Evolutionary conservation across 2,113 vertebrate genomes (phyloP).

Genomic region (Corythaixoides concolor): DNA sequence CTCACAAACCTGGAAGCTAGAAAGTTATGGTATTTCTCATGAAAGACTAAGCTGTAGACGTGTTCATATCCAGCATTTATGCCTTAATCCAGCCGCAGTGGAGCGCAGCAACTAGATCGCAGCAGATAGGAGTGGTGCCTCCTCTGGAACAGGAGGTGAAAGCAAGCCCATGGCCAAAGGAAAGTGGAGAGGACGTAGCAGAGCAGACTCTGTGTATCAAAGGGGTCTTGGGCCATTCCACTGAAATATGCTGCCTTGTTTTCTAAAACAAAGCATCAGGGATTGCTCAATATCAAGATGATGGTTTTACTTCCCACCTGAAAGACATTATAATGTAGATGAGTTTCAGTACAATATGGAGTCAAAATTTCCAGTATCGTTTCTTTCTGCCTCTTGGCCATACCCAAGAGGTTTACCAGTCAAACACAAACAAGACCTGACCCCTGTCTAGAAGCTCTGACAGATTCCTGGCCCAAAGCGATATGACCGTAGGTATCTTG

Average conservation of each 20-base stretch:
- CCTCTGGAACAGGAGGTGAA: neutral
- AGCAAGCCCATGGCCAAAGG: neutral
- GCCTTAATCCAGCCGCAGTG: neutral
- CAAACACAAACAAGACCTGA: conserved; percentile 25
- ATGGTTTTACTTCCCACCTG: neutral
- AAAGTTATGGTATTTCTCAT: neutral
- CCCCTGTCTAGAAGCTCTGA: conserved; percentile 12
- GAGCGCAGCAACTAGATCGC: neutral
- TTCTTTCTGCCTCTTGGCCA: neutral
- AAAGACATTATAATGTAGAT: neutral
- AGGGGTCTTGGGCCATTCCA: neutral
- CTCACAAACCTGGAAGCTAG: neutral
- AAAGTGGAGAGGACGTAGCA: neutral
- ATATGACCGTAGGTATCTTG: neutral
- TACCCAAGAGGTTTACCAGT: neutral
- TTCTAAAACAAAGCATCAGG: neutral
- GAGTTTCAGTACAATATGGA: neutral
- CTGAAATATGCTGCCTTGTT: neutral
- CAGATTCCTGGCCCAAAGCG: neutral
- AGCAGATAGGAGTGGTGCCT: neutral
- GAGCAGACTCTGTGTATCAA: neutral
- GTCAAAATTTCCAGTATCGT: neutral
- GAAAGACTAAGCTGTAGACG: neutral
- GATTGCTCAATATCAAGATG: neutral
- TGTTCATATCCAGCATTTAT: neutral